Conservation (phyloP, 2,113 vertebrate species). For the Gadus macrocephalus region DNA sequence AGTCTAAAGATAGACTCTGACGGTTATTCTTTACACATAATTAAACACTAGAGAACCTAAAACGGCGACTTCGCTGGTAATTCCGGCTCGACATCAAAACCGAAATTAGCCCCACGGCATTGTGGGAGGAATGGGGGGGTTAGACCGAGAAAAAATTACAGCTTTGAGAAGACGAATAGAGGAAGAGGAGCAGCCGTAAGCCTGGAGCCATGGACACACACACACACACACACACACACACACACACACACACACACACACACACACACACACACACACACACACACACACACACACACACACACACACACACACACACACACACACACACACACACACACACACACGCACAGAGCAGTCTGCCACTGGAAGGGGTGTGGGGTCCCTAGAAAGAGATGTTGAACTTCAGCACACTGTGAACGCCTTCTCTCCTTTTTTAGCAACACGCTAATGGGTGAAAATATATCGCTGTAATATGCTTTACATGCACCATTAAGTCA, state of each 20-base stretch:
- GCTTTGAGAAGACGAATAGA: conserved; percentile 28
- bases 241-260: conserved; percentile 4
- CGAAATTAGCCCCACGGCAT: conserved; percentile 35
- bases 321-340: conserved; percentile 9
- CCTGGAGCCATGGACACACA: not conserved
- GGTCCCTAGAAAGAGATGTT: no score
- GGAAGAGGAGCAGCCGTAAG: conserved; percentile 8
- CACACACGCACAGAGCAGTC: conserved; percentile 13
- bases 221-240: conserved; percentile 1
- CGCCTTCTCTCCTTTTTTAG: no score
- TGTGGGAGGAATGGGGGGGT: conserved; percentile 47
- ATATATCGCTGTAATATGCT: no score
- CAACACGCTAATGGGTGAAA: no score
- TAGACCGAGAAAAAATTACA: conserved; percentile 54
- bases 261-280: not conserved
- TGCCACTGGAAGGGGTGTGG: no score
- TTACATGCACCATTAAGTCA: no score
- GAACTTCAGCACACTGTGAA: no score
- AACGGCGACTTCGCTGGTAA: conserved; percentile 41
- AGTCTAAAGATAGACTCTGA: conserved; percentile 27
- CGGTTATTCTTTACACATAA: conserved; percentile 36
- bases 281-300: not conserved
- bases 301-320: conserved; percentile 1
- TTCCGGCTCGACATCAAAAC: conserved; percentile 33
- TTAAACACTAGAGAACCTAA: conserved; percentile 27